Conservation (phyloP, 2,797 vertebrate genomes). For the Poecilia picta region DNA sequence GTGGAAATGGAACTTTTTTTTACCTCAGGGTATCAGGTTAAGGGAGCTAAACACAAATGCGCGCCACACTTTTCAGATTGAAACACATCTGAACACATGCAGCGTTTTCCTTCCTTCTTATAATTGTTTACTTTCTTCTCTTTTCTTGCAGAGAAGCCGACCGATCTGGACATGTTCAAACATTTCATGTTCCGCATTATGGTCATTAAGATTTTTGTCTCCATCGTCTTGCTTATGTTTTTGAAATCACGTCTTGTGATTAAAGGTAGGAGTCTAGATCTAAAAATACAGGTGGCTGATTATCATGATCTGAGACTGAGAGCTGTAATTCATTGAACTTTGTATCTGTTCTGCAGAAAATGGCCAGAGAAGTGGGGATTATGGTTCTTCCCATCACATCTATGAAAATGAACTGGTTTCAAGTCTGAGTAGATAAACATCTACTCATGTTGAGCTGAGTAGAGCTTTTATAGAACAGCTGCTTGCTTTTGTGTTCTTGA, state of each 20-base stretch:
- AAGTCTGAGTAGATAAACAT: too few relatives aligned
- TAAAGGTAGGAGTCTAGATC: constrained; percentile 38
- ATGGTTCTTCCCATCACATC: fast-evolving
- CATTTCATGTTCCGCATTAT: neutral
- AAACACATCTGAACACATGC: neutral
- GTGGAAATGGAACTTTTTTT: neutral
- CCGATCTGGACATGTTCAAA: neutral
- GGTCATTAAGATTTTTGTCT: neutral
- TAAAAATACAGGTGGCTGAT: neutral
- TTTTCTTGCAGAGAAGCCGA: neutral
- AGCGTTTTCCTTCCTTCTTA: neutral
- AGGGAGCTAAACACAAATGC: neutral
- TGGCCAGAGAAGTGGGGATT: neutral
- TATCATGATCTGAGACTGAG: neutral
- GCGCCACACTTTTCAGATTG: neutral
- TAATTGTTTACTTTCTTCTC: neutral
- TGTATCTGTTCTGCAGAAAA: constrained; percentile 16
- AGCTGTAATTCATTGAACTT: neutral
- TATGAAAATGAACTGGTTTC: constrained; percentile 11
- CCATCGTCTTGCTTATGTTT: neutral
- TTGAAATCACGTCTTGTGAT: fast-evolving
- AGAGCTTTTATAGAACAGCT: neutral
- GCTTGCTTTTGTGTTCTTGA: neutral
- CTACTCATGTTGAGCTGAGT: too few relatives aligned
- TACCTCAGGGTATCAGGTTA: neutral